Percentiles rank a stretch among this genome's conserved stretches.
These are phyloP conservation scores for Pemphigus obesinymphae DNA, from an alignment of 1,140 invertebrate species.

Conservation along the genomic window DNA sequence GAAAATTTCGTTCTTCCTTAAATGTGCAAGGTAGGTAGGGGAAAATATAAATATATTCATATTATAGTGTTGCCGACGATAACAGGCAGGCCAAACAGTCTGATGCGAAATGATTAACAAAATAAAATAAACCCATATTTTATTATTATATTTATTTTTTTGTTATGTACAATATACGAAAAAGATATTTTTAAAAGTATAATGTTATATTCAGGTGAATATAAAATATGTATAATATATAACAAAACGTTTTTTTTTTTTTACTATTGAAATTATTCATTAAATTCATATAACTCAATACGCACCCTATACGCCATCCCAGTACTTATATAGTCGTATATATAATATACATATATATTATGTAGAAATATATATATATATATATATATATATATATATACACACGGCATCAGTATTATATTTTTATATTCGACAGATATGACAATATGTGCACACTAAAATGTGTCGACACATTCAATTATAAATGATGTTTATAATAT, in stretches of 20 bases:
- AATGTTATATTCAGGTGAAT: not conserved
- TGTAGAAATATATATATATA: no score
- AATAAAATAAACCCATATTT: not conserved
- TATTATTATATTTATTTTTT: no score
- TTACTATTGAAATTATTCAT: not conserved
- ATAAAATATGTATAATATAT: not conserved
- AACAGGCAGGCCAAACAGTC: no score
- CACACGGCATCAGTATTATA: not conserved
- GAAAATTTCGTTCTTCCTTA: no score
- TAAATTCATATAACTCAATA: not conserved
- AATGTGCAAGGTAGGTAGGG: no score
- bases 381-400: no score
- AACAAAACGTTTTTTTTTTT: not conserved
- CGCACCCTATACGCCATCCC: not conserved
- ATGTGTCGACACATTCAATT: not conserved
- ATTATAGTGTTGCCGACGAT: no score
- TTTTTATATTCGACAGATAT: not conserved
- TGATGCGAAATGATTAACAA: not conserved
- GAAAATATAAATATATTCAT: no score
- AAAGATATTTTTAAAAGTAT: not conserved
- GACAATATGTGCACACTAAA: not conserved
- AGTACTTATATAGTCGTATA: not conserved
- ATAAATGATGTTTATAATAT: not conserved
- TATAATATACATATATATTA: not conserved
- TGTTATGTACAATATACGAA: not conserved